Evolutionary conservation across 1,140 invertebrate species (phyloP).

Genomic region (Littorina saxatilis): DNA sequence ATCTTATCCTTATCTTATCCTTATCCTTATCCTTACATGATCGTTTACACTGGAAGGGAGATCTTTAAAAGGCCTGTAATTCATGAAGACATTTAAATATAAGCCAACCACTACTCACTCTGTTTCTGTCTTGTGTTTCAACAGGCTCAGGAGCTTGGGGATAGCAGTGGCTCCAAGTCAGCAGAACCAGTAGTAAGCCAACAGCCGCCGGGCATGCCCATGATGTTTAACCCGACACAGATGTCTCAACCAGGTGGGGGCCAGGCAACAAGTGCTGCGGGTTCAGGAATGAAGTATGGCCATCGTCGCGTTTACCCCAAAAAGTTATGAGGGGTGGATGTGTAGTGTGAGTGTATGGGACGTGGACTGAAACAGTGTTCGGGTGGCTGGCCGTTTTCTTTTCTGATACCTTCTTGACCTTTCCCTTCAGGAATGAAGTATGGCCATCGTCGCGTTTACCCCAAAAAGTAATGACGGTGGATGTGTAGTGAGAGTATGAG

Average conservation of each 20-base stretch:
- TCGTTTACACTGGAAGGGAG: neutral
- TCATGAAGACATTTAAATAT: neutral
- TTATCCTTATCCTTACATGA: neutral
- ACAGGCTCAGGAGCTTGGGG: constrained; percentile 5
- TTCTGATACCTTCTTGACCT: too few species aligned
- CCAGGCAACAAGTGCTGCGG: constrained; percentile 23
- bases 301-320: constrained; percentile 63
- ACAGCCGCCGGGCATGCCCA: constrained; percentile 44
- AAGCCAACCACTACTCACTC: neutral
- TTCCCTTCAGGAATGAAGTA: constrained; percentile 48
- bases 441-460: constrained; percentile 61
- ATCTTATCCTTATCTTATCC: neutral
- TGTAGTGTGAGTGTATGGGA: too few species aligned
- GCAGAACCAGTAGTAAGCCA: neutral
- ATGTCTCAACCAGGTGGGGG: constrained; percentile 39
- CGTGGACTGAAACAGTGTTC: neutral
- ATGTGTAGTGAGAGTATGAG: neutral
- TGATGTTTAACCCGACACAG: constrained; percentile 73
- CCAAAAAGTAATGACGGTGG: constrained; percentile 34
- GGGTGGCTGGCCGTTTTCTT: neutral
- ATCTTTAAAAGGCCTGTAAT: neutral
- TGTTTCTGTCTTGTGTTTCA: neutral
- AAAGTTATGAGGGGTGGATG: too few species aligned
- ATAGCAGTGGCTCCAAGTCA: neutral
- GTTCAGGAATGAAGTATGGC: constrained; percentile 50